Conservation (phyloP, 2,888 invertebrate species). For the Drosophila macrospina region DNA sequence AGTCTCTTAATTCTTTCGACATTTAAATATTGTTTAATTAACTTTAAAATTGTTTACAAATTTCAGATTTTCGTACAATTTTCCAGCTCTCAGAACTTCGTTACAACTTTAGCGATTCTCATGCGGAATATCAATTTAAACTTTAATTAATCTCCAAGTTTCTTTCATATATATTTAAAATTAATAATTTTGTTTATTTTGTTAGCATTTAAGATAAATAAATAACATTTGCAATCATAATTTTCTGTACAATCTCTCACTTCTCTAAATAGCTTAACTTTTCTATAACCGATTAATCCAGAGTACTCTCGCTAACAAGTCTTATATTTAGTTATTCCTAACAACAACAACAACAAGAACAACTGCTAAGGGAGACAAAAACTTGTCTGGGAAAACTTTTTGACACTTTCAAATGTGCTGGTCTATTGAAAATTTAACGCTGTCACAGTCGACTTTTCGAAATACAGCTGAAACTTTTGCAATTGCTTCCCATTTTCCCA, state of each 20-base stretch:
- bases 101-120: too few relatives aligned
- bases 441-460: slow-evolving; percentile 61
- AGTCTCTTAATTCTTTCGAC: too few relatives aligned
- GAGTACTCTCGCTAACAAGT: background rate
- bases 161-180: too few relatives aligned
- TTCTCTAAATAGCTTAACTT: too few relatives aligned
- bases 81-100: too few relatives aligned
- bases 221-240: background rate
- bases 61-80: too few relatives aligned
- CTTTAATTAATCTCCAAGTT: too few relatives aligned
- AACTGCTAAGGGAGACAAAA: slow-evolving; percentile 33
- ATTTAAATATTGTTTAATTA: too few relatives aligned
- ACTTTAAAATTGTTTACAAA: too few relatives aligned
- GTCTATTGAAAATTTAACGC: slow-evolving; percentile 74
- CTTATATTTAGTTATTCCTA: slow-evolving; percentile 15
- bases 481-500: slow-evolving; percentile 1
- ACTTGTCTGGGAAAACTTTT: slow-evolving; percentile 62
- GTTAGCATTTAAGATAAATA: too few relatives aligned
- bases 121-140: background rate
- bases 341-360: slow-evolving; percentile 12
- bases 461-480: slow-evolving; percentile 49
- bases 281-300: too few relatives aligned
- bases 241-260: background rate
- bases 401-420: slow-evolving; percentile 75
- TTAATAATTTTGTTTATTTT: too few relatives aligned